Conservation (phyloP, 53 echinoderm and acorn worm species). For the Mesocentrotus franciscanus region DNA sequence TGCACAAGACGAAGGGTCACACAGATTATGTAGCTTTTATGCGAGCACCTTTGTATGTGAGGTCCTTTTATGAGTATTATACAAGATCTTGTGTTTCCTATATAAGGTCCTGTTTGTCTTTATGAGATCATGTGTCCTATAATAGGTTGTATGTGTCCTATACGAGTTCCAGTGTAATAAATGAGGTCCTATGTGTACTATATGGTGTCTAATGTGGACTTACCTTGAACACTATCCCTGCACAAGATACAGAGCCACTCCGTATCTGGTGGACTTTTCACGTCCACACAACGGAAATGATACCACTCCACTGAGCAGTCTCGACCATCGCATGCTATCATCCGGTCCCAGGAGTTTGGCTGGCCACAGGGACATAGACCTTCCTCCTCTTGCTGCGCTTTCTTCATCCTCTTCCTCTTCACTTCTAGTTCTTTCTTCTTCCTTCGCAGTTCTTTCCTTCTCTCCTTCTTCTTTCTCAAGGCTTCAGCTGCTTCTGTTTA, state of each 20-base stretch:
- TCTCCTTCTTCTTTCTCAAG: slow-evolving; percentile 21
- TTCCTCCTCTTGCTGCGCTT: not conserved
- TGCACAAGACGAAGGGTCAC: too few relatives aligned
- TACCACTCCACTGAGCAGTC: slow-evolving; percentile 62
- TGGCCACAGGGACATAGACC: slow-evolving; percentile 64
- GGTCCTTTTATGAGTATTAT: too few relatives aligned
- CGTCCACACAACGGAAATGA: slow-evolving; percentile 61
- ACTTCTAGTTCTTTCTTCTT: slow-evolving; percentile 11
- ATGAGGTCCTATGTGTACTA: not conserved
- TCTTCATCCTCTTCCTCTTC: slow-evolving; percentile 37
- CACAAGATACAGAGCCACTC: slow-evolving; percentile 65
- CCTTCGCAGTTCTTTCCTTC: slow-evolving; percentile 35
- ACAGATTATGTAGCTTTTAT: too few relatives aligned
- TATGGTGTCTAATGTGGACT: not conserved
- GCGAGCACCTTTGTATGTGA: too few relatives aligned
- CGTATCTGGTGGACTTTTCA: slow-evolving; percentile 36
- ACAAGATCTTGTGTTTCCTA: too few relatives aligned
- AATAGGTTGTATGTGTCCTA: too few relatives aligned
- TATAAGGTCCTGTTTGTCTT: too few relatives aligned
- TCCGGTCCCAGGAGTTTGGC: slow-evolving; percentile 65
- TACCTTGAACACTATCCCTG: slow-evolving; percentile 40
- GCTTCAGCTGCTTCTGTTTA: slow-evolving; percentile 29
- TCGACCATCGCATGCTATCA: slow-evolving; percentile 60
- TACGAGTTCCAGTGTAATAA: too few relatives aligned
- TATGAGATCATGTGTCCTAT: too few relatives aligned